Evolutionary conservation across 2,797 vertebrate genomes (phyloP), one percentile per base, ranked within the genome.

Genomic region (Oreochromis grahami): DNA sequence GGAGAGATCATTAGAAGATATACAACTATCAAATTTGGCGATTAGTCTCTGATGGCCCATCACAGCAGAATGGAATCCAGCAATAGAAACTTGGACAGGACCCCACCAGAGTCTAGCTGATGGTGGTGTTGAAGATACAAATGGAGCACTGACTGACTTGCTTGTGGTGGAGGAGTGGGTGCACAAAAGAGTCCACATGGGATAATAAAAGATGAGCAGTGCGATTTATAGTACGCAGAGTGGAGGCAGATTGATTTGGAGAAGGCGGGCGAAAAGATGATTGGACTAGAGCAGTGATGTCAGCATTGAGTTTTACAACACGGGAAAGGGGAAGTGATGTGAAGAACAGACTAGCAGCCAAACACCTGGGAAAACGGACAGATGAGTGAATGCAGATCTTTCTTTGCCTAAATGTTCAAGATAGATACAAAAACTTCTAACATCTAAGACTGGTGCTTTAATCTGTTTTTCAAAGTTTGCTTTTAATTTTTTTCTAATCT

Each of bases 401-500:
- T 51, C 50, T 34, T 83, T 4, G 32, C 3, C 19, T 60, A 45
- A 80, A 60, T 29, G 5, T 45, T 63, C 1, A 78, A 79, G 65
- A 43, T 68, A 70, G 34, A 63, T 38, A 11, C 13, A 14, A 70
- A 72, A 26, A 26, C 21, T 2, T 48, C 29, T 24, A 63, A 55
- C 53, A 76, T 63, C 52, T 26, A 36, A 19, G 10, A 32, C 48
- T 72, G 41, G 21, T 70, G 14, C 24, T 78, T 60, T 78, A 21
- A 68, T 56, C 58, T 19, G 10, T 79, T 82, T 86, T 60, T 52
- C 19, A 63, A 45, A 21, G 79, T 34, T 78, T 43, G 8, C 45
- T 24, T 36, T 43, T 7, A 5, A 19, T 58, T 19, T 2, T 10
- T 12, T 26, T 51, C 32, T 0, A 1, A 50, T 24, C 43, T 15